Evolutionary conservation across 1,140 invertebrate genomes (phyloP), one percentile per base, ranked within the genome.

Genomic region (Trachymyrmex cornetzi): DNA sequence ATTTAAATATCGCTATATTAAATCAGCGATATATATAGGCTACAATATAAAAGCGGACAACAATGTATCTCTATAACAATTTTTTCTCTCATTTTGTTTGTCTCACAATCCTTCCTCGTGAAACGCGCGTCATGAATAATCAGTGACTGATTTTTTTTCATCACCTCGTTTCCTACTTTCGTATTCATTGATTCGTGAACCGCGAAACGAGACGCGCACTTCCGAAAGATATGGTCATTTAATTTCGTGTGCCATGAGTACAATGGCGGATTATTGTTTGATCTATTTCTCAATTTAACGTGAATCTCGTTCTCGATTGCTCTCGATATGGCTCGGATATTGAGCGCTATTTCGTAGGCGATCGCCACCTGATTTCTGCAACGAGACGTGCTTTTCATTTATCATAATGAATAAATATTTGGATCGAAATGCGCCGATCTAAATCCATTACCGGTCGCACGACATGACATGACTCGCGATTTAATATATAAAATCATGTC

Each of bases 391-490:
- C 77, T 66, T 79, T 79, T 79, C 38, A 79, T 79, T 79, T 79
- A 79, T 79, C 59, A 79, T 79, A 79, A 79, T 79, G 59, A 79
- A 79, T 79, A 79, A 79, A 79, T 79, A 79, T 79, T 79, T 79
- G 34, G 59, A 34, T 79, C 59, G 77, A 22, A 48, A 66, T n/a
- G 38, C 44, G 12, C 59, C 38, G 55, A 59, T 79, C 44, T 24
- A 27, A 79, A 79, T 79, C 38, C 59, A 79, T 79, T 66, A 79
- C 24, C 44, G 44, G 19, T 64, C 14, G 24, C 24, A 1, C 38
- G 16, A n/a, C 5, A 34, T 77, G 74, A 77, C 34, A 11, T 34
- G 55, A 48, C 0, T n/a, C 55, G 44, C 59, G 38, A 79, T 79
- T 79, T 50, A 79, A 79, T 79, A 79, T 79, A 64, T 64, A 79